Evolutionary conservation across 1,140 invertebrate genomes (phyloP), one percentile per base, ranked within the genome.

Genomic region (Diorhabda sublineata): DNA sequence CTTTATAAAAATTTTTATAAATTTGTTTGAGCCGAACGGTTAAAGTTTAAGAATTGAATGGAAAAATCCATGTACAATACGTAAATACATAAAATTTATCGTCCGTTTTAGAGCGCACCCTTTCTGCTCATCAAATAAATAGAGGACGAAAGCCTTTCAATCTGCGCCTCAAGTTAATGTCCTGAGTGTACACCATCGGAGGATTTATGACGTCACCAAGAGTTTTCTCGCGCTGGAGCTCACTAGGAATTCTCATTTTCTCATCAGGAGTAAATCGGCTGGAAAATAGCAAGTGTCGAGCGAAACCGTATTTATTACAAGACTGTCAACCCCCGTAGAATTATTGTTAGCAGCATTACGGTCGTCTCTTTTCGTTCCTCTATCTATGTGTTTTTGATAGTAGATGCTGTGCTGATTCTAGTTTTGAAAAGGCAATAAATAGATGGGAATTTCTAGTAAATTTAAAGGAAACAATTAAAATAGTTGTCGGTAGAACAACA

Each of bases 201-300:
- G 65, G 75, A 77, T 79, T 78, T 77, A 78, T 75, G 72, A 75
- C 73, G 75, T 77, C 73, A 77, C 63, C 47, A n/a, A 71, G 75
- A 75, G 72, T 74, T 78, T 80, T 80, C 77, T 73, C 77, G 76
- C 72, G 64, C 75, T 70, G 71, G 73, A 77, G 78, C 66, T 70
- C 73, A 71, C 60, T 60, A 68, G 80, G 80, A 81, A 81, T 81
- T 77, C 80, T 81, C 80, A 81, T 81, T 81, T 80, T 80, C 80
- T 79, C 79, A 81, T 81, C 80, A 80, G 78, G 68, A 74, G 61
- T 80, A 79, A 81, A 81, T 81, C 80, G 80, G 80, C 71, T 77
- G 79, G 81, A 78, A 82, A 79, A 81, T 79, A 81, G 78, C 74
- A 72, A 69, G 58, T 47, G 71, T 69, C 73, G 73, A 75, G 75